Evolutionary conservation across 2,797 vertebrate genomes (phyloP), one percentile per base, ranked within the genome.

Genomic region (Xenops minutus): DNA sequence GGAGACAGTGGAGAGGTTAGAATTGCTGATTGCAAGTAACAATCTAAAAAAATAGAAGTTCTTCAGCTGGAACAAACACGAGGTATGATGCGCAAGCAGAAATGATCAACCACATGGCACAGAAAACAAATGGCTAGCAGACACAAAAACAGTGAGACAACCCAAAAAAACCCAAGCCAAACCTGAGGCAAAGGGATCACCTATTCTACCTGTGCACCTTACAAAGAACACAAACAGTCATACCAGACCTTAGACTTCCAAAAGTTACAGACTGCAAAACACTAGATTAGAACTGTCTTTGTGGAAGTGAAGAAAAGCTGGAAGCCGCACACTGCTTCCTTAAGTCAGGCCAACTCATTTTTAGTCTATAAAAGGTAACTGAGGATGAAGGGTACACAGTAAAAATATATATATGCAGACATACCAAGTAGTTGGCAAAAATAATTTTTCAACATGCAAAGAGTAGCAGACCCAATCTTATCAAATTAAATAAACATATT

Each of bases 121-220:
- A 71, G 24, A 71, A 94, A 51, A 43, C 1, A 69, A 80, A 74
- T 16, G 8, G 14, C 19, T 48, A 37, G 26, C 46, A 74, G 52
- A 58, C 12, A 43, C 4, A 68, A 79, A 92, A 71, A 0, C 18
- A 80, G 5, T 0, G 1, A 75, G 19, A 48, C 4, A 69, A 51
- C 2, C 1, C 24, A 4, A 9, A 61, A 67, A 12, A 7, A 27
- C 26, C 0, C 9, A 44, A 37, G 4, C 14, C 18, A 62, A 56
- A 73, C 7, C 6, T 30, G 19, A 52, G 17, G 13, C 24, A 39
- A 71, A 73, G 5, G 8, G 36, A 21, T 76, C 2, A 56, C 39
- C 41, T 19, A 10, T 36, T 76, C 34, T 29, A 69, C 14, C 22
- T 49, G 11, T 6, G 6, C 14, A 66, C 27, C 34, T 69, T 37